Conservation (phyloP, 2,797 vertebrate species). For the Hipposideros larvatus region DNA sequence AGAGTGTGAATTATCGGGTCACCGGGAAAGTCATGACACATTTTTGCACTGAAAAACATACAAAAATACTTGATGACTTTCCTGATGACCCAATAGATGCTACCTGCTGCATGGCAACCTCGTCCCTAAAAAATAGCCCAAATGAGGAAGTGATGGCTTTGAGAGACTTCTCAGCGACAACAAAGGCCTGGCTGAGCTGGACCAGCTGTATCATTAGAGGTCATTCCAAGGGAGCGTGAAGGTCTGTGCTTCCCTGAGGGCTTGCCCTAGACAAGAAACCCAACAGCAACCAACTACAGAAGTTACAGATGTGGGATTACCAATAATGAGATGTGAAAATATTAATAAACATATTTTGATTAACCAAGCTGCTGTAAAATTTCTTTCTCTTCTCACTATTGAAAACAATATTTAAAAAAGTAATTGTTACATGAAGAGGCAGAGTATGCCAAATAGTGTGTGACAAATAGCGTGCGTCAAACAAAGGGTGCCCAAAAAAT, state of each 20-base stretch:
- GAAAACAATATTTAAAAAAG: background rate
- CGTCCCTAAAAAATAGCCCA: background rate
- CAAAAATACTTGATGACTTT: no score
- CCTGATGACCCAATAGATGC: background rate
- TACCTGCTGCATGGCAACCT: background rate
- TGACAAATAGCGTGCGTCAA: no score
- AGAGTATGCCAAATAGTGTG: background rate
- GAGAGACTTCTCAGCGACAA: background rate
- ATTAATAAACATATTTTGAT: background rate
- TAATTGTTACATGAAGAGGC: background rate
- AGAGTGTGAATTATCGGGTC: background rate
- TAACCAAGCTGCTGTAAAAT: background rate
- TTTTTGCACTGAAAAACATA: no score
- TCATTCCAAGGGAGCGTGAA: background rate
- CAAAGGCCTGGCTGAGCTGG: background rate
- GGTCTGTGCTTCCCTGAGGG: background rate
- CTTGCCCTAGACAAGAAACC: background rate
- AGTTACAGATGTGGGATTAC: background rate
- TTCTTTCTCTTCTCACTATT: background rate
- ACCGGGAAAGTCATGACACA: no score
- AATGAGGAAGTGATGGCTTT: background rate
- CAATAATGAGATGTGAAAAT: background rate
- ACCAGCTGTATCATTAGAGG: background rate
- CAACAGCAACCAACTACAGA: background rate
- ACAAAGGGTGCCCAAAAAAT: background rate